Base-by-base conservation (phyloP, 2,797 vertebrate genomes). In the Enteromius unitaeniatus region DNA sequence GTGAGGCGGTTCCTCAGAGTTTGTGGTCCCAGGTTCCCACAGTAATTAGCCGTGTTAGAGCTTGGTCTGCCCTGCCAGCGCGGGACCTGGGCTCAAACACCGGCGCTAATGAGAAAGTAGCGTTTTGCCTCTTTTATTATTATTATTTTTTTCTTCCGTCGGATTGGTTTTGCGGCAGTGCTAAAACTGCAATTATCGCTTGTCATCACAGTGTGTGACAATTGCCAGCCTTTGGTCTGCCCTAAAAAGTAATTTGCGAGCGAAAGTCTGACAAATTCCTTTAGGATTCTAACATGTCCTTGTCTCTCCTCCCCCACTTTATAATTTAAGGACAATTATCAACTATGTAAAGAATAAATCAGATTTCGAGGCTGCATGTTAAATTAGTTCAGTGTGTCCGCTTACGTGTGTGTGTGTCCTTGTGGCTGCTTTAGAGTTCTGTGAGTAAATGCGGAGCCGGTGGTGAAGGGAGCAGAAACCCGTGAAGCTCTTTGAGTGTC, bases 171-270 rank as follows among this genome's bases (percentile, higher is more conserved):
- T 75, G 75, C 75, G 47, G 65, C 75, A 79, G 67, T 83, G 82
- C 84, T 81, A 86, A 79, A 84, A 84, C 79, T 49, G 81, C 88
- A 91, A 89, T 91, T 92, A 91, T 88, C 86, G 84, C 89, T 87
- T 90, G 87, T 86, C 83, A 81, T 79, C 65, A 58, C 81, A 31
- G 80, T 64, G 53, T 21, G 55, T 83, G 83, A 82, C 89, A 88
- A 89, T 87, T 84, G 81, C 82, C 84, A 40, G 79, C 85, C 82
- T 88, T 85, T 49, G 14, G 26, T 70, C 74, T 62, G 60, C 84
- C 69, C 28, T 40, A 45, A 81, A 80, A 82, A 80, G 76, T 55
- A 1, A 84, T 84, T 84, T 78, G 31, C 77, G 1, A n/a, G 64
- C 26, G 6, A 47, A 70, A 81, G 40, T 62, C 55, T 62, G 68